A percentile compares a stretch with the other conserved stretches of the same genome.
These are phyloP conservation scores for Agonopterix heracliana DNA, from an alignment of 2,888 invertebrate species.

Conservation along the genomic window DNA sequence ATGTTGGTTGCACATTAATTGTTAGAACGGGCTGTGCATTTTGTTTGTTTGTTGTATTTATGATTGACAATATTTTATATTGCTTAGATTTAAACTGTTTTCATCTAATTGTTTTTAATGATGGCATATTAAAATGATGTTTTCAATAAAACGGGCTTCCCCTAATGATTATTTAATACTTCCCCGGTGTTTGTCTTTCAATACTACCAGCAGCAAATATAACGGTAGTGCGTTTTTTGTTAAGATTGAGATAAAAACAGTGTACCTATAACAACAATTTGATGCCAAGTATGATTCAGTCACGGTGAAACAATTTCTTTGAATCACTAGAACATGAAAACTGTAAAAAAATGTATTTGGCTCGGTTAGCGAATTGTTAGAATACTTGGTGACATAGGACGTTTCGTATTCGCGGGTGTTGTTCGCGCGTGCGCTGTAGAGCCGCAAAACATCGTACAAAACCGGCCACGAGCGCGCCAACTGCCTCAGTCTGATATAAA, in stretches of 20 bases:
- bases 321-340: constrained; percentile 49
- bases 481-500: constrained; percentile 72
- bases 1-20: constrained; percentile 15
- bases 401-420: constrained; percentile 28
- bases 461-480: constrained; percentile 59
- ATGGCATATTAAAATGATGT: too few relatives aligned
- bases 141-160: too few relatives aligned
- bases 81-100: too few relatives aligned
- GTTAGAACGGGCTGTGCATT: constrained; percentile 4
- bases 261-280: too few relatives aligned
- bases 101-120: too few relatives aligned
- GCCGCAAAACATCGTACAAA: constrained; percentile 58
- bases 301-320: constrained; percentile 56
- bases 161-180: too few relatives aligned
- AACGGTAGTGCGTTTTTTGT: too few relatives aligned
- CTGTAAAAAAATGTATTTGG: constrained; percentile 51
- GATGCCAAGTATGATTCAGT: constrained; percentile 15
- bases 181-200: too few relatives aligned
- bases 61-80: too few relatives aligned
- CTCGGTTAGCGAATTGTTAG: constrained; percentile 55
- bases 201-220: too few relatives aligned
- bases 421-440: constrained; percentile 64
- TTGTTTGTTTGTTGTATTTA: constrained; percentile 9
- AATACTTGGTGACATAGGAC: constrained; percentile 48
- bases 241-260: too few relatives aligned